phyloP scores from a whole-genome alignment of 2,113 vertebrate species.

The Ophthalmolycus amberensis region DNA sequence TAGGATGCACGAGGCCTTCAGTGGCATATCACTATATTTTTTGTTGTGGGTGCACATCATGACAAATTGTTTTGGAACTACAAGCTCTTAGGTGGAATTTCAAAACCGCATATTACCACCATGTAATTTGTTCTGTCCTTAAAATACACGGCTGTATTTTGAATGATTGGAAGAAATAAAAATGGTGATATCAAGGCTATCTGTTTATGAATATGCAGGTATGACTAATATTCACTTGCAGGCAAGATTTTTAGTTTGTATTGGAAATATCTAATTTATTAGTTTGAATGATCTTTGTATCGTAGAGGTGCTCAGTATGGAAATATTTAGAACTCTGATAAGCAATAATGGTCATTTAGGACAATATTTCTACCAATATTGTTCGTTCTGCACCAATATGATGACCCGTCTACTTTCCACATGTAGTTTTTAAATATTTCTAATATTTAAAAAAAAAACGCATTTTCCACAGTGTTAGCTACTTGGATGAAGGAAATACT shows the following conservation, averaged over 20 bases:
- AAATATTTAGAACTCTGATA: neutral
- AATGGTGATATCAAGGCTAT: neutral
- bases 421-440: neutral
- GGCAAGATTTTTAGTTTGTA: neutral
- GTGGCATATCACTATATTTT: neutral
- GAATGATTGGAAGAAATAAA: neutral
- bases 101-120: neutral
- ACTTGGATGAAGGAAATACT: slow-evolving; percentile 6
- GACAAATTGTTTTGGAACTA: slow-evolving; percentile 32
- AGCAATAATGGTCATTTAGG: neutral
- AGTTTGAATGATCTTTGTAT: neutral
- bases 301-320: neutral
- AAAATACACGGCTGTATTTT: neutral
- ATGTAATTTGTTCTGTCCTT: neutral
- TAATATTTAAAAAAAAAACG: slow-evolving; percentile 18
- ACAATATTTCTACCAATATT: neutral
- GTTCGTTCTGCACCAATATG: neutral
- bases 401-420: neutral
- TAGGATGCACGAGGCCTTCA: slow-evolving; percentile 4
- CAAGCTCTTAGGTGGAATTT: slow-evolving; percentile 5
- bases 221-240: neutral
- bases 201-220: neutral
- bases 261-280: neutral
- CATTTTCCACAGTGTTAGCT: slow-evolving; percentile 7
- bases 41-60: slow-evolving; percentile 5